A percentile compares a stretch with the other conserved stretches of the same genome.
phyloP scores from a whole-genome alignment of 2,888 invertebrate genomes.

The Vandiemenella viatica region DNA sequence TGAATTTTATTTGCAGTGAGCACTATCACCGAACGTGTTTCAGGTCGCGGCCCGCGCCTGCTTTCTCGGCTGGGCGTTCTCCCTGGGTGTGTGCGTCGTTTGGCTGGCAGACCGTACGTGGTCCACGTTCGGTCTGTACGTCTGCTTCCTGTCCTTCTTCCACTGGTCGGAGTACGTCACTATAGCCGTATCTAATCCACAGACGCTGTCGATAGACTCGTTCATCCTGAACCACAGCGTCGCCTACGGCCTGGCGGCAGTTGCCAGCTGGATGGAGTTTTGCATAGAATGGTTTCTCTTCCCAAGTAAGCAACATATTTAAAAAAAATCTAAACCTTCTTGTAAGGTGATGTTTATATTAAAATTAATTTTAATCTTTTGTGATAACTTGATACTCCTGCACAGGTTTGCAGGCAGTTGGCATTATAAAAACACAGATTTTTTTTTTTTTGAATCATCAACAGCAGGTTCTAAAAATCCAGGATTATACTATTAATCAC shows the following conservation, averaged over 20 bases:
- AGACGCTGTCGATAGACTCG: constrained; percentile 60
- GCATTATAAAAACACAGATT: too few relatives aligned
- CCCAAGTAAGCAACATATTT: constrained; percentile 48
- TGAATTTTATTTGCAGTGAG: too few relatives aligned
- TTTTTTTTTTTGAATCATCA: too few relatives aligned
- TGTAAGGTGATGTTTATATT: too few relatives aligned
- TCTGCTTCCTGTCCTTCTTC: constrained; percentile 65
- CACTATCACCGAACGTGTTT: too few relatives aligned
- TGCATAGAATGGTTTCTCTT: constrained; percentile 57
- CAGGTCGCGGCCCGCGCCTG: constrained; percentile 62
- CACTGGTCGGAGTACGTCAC: constrained; percentile 87
- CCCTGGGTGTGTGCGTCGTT: constrained; percentile 46
- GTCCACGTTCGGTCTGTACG: constrained; percentile 62
- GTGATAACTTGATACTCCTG: too few relatives aligned
- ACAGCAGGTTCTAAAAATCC: too few relatives aligned
- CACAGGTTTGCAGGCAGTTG: too few relatives aligned
- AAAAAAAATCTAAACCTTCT: too few relatives aligned
- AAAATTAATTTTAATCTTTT: too few relatives aligned
- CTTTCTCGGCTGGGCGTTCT: constrained; percentile 55
- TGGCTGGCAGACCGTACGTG: constrained; percentile 36
- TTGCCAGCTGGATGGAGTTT: constrained; percentile 67
- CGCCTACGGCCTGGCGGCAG: constrained; percentile 67
- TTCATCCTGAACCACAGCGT: constrained; percentile 90
- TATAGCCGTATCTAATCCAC: constrained; percentile 76
- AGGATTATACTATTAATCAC: too few relatives aligned